Evolutionary conservation across 2,113 vertebrate genomes (phyloP), one percentile per base, ranked within the genome.

Genomic region (Toxostoma redivivum): DNA sequence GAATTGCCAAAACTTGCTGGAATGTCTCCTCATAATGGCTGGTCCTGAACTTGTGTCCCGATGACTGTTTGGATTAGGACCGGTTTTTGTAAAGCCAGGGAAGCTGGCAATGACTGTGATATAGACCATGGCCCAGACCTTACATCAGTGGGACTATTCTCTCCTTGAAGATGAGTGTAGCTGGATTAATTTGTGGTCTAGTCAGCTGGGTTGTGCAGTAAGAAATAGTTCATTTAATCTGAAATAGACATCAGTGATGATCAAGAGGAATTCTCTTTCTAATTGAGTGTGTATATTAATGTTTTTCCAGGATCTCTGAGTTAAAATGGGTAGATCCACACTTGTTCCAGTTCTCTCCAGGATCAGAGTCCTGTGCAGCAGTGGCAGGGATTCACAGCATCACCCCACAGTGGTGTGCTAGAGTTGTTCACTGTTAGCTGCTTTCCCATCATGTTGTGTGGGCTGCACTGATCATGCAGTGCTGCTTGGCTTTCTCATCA

Each of bases 401-500:
- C 17, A n/a, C 18, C 12, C 14, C 7, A 4, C 12, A 25, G 50
- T 28, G 61, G 5, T 54, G 22, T 19, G 35, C 40, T 77, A 5
- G 31, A 80, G 44, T n/a, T 62, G 25, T 11, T 56, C 54, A 13
- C 6, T 3, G 12, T 33, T 54, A 42, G 23, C 42, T 37, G 19
- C 2, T 50, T 77, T 85, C 38, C 37, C 5, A 2, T 18, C 14
- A 9, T 8, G 7, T 38, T 23, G 15, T 2, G 2, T 44, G 57
- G 13, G 14, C 61, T 79, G 21, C 15, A 5, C 1, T 37, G n/a
- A 12, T 42, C 1, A 0, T 10, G 9, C 16, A 14, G 61, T 21
- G 23, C 54, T 77, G 67, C 47, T 62, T 20, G 9, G 19, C 20
- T 64, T 92, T 73, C 64, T 74, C 24, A 19, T 27, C 27, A 30